Evolutionary conservation across 2,113 vertebrate genomes (phyloP).

Genomic region (Tapirus terrestris): DNA sequence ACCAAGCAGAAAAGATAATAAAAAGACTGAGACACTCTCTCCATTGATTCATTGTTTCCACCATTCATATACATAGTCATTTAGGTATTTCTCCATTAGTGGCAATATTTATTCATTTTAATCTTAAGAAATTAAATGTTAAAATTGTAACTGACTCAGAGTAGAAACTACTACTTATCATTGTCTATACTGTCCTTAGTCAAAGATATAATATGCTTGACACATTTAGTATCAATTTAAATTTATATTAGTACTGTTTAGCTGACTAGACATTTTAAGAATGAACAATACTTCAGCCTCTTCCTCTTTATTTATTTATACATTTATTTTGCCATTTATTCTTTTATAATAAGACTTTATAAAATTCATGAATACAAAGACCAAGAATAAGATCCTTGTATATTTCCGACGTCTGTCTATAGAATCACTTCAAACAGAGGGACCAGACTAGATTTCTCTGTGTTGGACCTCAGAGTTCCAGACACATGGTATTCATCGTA

Average conservation of each 20-base stretch:
- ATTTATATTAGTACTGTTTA: not conserved
- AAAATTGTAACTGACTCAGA: not conserved
- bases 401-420: not conserved
- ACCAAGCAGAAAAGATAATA: not conserved
- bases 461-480: not conserved
- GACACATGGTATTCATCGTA: accelerated
- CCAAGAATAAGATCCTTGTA: not conserved
- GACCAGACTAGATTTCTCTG: accelerated
- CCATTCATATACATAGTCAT: not conserved
- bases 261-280: not conserved
- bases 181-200: not conserved
- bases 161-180: not conserved
- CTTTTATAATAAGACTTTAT: not conserved
- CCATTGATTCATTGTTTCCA: not conserved
- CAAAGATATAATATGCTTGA: not conserved
- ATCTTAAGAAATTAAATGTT: not conserved
- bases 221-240: not conserved
- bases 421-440: too few relatives aligned
- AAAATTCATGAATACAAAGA: not conserved
- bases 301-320: not conserved
- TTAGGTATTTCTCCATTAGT: not conserved
- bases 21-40: not conserved
- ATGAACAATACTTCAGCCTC: not conserved
- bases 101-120: not conserved
- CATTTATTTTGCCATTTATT: not conserved